Evolutionary conservation across 2,888 invertebrate genomes (phyloP).

Genomic region (Euphydryas editha): DNA sequence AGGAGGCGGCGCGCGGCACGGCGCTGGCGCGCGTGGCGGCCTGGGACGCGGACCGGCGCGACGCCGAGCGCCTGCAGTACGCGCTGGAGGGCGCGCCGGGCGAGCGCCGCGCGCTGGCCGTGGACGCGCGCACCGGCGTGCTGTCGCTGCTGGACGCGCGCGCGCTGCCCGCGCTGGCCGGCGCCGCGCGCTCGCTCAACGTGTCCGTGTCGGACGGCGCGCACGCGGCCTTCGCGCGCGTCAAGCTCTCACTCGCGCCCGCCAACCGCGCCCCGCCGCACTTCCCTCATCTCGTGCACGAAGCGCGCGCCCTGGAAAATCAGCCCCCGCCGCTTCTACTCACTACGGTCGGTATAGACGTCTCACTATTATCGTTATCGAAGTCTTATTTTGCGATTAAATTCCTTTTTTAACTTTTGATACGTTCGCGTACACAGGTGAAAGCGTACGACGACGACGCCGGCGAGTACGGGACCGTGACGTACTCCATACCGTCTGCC

Average conservation of each 20-base stretch:
- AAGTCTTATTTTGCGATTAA: too few relatives aligned
- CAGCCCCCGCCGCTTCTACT: slow-evolving; percentile 89
- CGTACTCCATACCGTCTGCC: slow-evolving; percentile 91
- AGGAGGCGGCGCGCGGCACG: slow-evolving; percentile 92
- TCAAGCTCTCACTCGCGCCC: slow-evolving; percentile 90
- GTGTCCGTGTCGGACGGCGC: slow-evolving; percentile 98
- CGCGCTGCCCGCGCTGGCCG: slow-evolving; percentile 85
- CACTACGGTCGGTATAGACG: slow-evolving; percentile 79
- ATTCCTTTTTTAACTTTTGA: too few relatives aligned
- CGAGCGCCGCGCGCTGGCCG: slow-evolving; percentile 55
- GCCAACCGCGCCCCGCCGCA: slow-evolving; percentile 91
- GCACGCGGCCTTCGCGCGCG: slow-evolving; percentile 93
- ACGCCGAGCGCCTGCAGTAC: slow-evolving; percentile 89
- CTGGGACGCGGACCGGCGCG: slow-evolving; percentile 93
- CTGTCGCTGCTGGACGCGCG: slow-evolving; percentile 57
- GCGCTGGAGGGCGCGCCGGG: slow-evolving; percentile 85
- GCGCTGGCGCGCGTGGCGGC: slow-evolving; percentile 95
- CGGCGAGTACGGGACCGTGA: slow-evolving; percentile 89
- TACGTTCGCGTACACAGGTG: slow-evolving; percentile 66
- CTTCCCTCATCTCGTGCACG: slow-evolving; percentile 90
- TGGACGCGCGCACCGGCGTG: slow-evolving; percentile 65
- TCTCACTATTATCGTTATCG: too few relatives aligned
- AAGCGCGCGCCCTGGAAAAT: slow-evolving; percentile 92
- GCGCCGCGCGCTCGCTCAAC: slow-evolving; percentile 88
- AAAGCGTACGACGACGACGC: slow-evolving; percentile 92